Conservation (phyloP, 2,888 invertebrate genomes). For the Leptinotarsa tumamoca region DNA sequence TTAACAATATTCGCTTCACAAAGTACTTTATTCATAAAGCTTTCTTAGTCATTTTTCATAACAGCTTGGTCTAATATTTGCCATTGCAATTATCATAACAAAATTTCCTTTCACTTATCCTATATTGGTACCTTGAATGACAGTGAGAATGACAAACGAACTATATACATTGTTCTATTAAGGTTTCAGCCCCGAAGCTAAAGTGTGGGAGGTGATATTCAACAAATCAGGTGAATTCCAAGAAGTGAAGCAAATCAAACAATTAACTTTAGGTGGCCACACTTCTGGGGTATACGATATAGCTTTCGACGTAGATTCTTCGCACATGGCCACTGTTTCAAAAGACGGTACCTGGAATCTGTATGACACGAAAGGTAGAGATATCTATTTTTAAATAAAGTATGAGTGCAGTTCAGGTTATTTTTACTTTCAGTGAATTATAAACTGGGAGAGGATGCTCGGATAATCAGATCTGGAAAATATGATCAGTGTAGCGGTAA, state of each 20-base stretch:
- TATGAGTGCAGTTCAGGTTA: neutral
- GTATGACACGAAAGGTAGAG: conserved; percentile 85
- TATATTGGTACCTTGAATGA: too few species aligned
- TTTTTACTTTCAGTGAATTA: conserved; percentile 77
- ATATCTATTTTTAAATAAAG: neutral
- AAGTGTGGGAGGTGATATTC: conserved; percentile 86
- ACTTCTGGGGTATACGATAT: conserved; percentile 84
- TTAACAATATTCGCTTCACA: too few species aligned
- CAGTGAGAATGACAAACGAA: neutral
- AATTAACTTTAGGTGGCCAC: conserved; percentile 78
- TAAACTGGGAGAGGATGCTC: conserved; percentile 81
- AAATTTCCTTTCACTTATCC: too few species aligned
- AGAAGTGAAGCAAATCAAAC: conserved; percentile 80
- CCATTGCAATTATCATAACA: too few species aligned
- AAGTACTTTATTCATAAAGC: too few species aligned
- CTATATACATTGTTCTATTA: conserved; percentile 43
- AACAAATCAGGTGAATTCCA: conserved; percentile 80
- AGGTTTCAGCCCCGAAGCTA: conserved; percentile 74
- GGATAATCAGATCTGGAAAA: conserved; percentile 75
- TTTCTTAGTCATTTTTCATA: too few species aligned
- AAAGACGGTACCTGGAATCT: conserved; percentile 90
- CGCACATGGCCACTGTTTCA: conserved; percentile 85
- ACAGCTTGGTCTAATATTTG: too few species aligned
- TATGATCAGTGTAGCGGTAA: conserved; percentile 71
- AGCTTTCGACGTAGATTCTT: conserved; percentile 84